Conservation (phyloP, 2,113 vertebrate species). For the Pogonocichla stellata region DNA sequence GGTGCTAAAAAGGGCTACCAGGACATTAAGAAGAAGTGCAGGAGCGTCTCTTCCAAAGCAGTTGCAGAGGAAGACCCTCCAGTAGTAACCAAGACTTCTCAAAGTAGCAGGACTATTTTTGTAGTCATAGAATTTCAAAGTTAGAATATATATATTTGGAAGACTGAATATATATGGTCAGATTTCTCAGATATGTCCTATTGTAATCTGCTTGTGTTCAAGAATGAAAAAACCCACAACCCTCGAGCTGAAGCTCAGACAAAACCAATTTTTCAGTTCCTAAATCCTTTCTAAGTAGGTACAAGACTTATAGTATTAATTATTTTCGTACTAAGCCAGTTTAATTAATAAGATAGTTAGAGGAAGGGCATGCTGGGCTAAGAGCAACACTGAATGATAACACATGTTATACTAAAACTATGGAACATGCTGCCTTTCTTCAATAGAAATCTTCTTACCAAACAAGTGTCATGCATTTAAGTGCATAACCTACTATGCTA, state of each 20-base stretch:
- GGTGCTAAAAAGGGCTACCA: background rate
- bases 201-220: background rate
- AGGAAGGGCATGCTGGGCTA: conserved; percentile 39
- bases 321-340: conserved; percentile 46
- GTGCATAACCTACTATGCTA: background rate
- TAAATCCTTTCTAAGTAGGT: conserved; percentile 44
- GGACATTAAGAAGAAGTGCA: background rate
- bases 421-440: background rate
- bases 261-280: conserved; percentile 11
- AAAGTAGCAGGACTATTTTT: background rate
- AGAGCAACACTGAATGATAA: conserved; percentile 21
- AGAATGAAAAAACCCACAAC: background rate
- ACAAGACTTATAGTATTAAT: conserved; percentile 52
- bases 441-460: background rate
- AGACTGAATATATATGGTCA: background rate
- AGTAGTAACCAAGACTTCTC: background rate
- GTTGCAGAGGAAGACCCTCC: background rate
- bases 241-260: background rate
- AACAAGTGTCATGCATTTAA: background rate
- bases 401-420: conserved; percentile 22
- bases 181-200: background rate
- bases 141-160: background rate
- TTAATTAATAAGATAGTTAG: conserved; percentile 64
- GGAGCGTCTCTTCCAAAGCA: background rate
- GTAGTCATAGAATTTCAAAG: background rate